Evolutionary conservation across 2,888 invertebrate genomes (phyloP).

Genomic region (Anarsia innoxiella): DNA sequence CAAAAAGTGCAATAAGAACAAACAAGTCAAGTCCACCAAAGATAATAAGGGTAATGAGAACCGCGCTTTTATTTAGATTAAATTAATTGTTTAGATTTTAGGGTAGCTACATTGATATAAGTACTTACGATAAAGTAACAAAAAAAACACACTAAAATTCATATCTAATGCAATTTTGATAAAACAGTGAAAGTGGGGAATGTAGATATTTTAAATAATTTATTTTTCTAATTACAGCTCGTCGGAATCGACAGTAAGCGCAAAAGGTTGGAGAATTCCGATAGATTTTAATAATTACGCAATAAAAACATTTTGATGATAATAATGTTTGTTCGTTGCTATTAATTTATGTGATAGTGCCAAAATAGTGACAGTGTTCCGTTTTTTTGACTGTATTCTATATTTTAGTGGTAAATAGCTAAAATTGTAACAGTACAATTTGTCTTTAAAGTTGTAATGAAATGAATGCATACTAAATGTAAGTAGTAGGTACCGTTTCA

Average conservation of each 20-base stretch:
- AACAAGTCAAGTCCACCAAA: constrained; percentile 77
- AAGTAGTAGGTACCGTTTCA: constrained; percentile 36
- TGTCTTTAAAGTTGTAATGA: constrained; percentile 29
- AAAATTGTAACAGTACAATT: constrained; percentile 40
- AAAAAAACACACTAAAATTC: too few species aligned
- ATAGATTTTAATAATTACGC: too few species aligned
- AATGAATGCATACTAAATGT: constrained; percentile 39
- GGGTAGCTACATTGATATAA: too few species aligned
- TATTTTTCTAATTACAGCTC: constrained; percentile 64
- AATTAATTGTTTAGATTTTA: too few species aligned
- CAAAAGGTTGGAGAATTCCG: too few species aligned
- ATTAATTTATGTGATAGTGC: constrained; percentile 51
- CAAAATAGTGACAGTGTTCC: constrained; percentile 44
- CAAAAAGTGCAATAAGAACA: constrained; percentile 90
- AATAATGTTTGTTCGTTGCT: constrained; percentile 40
- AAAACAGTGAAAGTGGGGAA: too few species aligned
- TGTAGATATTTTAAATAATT: too few species aligned
- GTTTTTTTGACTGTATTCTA: constrained; percentile 28
- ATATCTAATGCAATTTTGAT: too few species aligned
- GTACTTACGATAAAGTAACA: too few species aligned
- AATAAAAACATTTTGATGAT: too few species aligned
- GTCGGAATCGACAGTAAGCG: constrained; percentile 67
- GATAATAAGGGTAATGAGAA: constrained; percentile 78
- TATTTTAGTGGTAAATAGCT: constrained; percentile 12
- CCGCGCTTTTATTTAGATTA: too few species aligned